Base-by-base conservation (phyloP, 2,797 vertebrate genomes). In the Thunnus albacares region DNA sequence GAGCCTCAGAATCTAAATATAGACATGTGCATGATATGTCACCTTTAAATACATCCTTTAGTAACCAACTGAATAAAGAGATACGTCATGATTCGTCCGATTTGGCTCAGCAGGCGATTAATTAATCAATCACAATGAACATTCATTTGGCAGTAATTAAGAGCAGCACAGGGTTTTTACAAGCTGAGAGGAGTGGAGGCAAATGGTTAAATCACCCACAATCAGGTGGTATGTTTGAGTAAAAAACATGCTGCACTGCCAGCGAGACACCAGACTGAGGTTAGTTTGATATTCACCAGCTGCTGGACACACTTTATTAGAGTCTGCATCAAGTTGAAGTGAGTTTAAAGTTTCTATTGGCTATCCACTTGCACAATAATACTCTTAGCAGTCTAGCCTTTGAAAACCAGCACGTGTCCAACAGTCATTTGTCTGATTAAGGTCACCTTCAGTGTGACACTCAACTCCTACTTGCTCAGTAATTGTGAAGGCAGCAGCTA, bases 361-460 rank as follows among this genome's bases (percentile, higher is more conserved):
- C 26, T 9, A 1, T 43, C 4, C 7, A 43, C 14, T 14, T 43
- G 41, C 12, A 14, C 41, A 13, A 6, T 47, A 47, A 47, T 24
- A 24, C 24, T 24, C 24, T 0, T 24, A 24, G 0, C 5, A 47
- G 17, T 47, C 14, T 6, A 2, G 45, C 26, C 41, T 47, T 71
- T 0, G 2, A 51, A 74, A 77, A 60, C 41, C 52, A 51, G 10
- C 71, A 38, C 12, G 22, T 75, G 60, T 77, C 60, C 57, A 45
- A 45, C 22, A 1, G 1, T 73, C 75, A 53, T 71, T 28, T 0
- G 65, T 28, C 43, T 61, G 57, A 82, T 80, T 57, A 75, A 78
- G 84, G 80, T 79, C 86, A 67, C 75, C 85, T 78, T 85, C 68
- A 75, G 45, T 8, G 51, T 57, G 55, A 73, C 72, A 56, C 51